Percentiles rank a stretch among this genome's conserved stretches.
Conservation (phyloP, 2,888 invertebrate genomes). For the Acanthopleura granulata region DNA sequence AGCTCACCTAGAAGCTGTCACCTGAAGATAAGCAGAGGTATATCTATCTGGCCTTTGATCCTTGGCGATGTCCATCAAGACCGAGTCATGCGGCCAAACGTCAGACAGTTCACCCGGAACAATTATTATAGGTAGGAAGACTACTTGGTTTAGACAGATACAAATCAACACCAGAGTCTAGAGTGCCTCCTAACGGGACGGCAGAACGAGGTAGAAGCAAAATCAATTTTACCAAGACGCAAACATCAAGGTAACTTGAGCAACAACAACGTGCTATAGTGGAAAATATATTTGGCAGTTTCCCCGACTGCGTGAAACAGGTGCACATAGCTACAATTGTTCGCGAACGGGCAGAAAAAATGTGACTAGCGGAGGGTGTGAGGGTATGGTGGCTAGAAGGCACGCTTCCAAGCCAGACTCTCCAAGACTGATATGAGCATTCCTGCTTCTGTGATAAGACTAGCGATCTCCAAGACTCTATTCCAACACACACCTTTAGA, state of each 20-base stretch:
- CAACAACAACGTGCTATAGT: conserved; percentile 9
- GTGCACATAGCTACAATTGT: conserved; percentile 8
- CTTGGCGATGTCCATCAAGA: background rate
- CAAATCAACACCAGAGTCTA: conserved; percentile 1
- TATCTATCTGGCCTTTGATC: conserved; percentile 4
- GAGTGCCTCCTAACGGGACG: background rate
- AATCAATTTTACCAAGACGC: background rate
- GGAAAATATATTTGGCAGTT: conserved; percentile 6
- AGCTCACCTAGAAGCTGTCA: too few species aligned
- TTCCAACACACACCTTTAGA: too few species aligned
- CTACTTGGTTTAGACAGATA: background rate
- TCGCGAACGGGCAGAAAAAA: background rate
- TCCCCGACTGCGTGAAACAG: background rate
- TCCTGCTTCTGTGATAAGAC: background rate
- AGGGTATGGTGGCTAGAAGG: background rate
- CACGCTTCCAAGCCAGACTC: background rate
- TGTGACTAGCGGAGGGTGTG: background rate
- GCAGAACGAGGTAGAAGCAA: background rate
- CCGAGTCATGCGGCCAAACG: background rate
- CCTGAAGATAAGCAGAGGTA: background rate
- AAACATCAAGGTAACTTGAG: conserved; percentile 12
- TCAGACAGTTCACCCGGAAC: background rate
- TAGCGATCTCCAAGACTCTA: background rate
- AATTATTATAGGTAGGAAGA: background rate
- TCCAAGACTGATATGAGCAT: background rate